Base-by-base conservation (phyloP, 2,113 vertebrate genomes). In the Nesogale talazaci region DNA sequence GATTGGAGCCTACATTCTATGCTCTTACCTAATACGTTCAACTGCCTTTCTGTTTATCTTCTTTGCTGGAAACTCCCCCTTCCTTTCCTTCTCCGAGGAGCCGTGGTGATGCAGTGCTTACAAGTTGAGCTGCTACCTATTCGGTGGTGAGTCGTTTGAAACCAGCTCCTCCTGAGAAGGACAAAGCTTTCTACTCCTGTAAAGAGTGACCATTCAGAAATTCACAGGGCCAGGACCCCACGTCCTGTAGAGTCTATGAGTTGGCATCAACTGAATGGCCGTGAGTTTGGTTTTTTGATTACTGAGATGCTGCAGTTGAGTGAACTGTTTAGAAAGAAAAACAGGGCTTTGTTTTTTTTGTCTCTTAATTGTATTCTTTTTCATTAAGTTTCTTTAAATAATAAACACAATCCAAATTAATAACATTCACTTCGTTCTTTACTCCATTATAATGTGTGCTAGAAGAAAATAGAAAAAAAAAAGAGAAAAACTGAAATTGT, bases 301-400 rank as follows among this genome's bases (percentile, higher is more conserved):
- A 52, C 46, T 52, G 29, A 90, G 42, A n/a, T n/a, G n/a, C 6
- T 1, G 0, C 36, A 19, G 3, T 9, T 65, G 22, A 72, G 59
- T 88, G 59, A 61, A 25, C n/a, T 83, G 34, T 83, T 88, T 19
- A 81, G 70, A 80, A 77, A 69, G 27, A 36, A 81, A 90, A 74
- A 12, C 36, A 12, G 72, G 46, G 25, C 31, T 1, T 82, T 90
- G 65, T 69, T 42, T 90, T 56, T 10, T 77, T 90, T 31, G 3
- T 3, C 29, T 46, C 86, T 36, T 81, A 74, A 42, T 77, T 88
- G 17, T 90, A 12, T 72, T 63, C n/a, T 85, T 90, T 90, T 88
- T 23, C 79, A 23, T 86, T 86, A 42, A 9, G 12, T 75, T 83
- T 72, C 80, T 65, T 69, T 83, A 95, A 85, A 29, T 19, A 67